Evolutionary conservation across 1,140 invertebrate genomes (phyloP).

Genomic region (Telenomus remus): DNA sequence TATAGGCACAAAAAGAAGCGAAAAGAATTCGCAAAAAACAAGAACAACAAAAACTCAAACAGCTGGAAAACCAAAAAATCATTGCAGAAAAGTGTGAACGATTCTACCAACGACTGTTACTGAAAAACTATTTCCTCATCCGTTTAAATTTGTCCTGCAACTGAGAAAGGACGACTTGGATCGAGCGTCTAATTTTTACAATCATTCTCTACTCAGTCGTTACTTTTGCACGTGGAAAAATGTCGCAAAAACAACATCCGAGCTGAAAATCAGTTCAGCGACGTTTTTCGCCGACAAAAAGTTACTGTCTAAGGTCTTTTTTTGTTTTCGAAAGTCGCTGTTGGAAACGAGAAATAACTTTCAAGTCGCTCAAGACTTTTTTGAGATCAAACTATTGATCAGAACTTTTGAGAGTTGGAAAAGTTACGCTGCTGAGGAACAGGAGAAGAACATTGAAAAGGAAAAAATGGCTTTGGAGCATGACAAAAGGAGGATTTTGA

Average conservation of each 20-base stretch:
- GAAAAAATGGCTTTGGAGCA: slow-evolving; percentile 47
- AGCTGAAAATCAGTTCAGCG: slow-evolving; percentile 53
- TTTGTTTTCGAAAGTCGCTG: slow-evolving; percentile 56
- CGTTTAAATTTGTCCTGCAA: slow-evolving; percentile 60
- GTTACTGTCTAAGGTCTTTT: slow-evolving; percentile 52
- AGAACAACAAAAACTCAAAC: slow-evolving; percentile 55
- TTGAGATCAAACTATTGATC: slow-evolving; percentile 62
- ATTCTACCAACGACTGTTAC: slow-evolving; percentile 64
- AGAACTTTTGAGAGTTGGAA: slow-evolving; percentile 60
- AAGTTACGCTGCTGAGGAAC: slow-evolving; percentile 29
- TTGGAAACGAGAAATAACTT: slow-evolving; percentile 54
- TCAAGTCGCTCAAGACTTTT: slow-evolving; percentile 68
- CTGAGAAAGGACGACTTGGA: slow-evolving; percentile 48
- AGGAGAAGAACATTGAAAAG: slow-evolving; percentile 37
- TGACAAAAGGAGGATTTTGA: slow-evolving; percentile 55
- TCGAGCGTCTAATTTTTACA: slow-evolving; percentile 59
- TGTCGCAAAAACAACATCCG: slow-evolving; percentile 30
- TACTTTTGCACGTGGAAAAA: slow-evolving; percentile 56
- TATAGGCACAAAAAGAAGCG: slow-evolving; percentile 63
- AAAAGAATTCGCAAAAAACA: slow-evolving; percentile 63
- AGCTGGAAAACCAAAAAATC: slow-evolving; percentile 59
- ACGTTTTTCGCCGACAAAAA: slow-evolving; percentile 56
- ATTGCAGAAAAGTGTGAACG: slow-evolving; percentile 58
- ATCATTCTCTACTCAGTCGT: slow-evolving; percentile 46
- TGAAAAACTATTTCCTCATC: slow-evolving; percentile 64